phyloP scores from a whole-genome alignment of 1,140 invertebrate species.

The Gyrodactylus bullatarudis region DNA sequence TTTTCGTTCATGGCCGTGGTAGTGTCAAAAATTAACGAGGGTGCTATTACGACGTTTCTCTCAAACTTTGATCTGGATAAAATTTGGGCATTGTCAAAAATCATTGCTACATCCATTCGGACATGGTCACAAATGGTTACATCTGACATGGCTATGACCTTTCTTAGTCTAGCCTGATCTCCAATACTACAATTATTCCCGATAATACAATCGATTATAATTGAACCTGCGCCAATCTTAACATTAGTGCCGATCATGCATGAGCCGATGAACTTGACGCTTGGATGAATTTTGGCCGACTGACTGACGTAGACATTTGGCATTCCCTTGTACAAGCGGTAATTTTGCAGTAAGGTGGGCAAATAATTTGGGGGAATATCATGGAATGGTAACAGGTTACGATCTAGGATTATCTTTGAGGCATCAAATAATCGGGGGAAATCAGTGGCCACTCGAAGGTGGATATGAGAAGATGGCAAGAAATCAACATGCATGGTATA shows the following conservation, averaged over 20 bases:
- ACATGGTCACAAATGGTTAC: neutral
- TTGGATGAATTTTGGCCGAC: neutral
- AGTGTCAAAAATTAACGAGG: neutral
- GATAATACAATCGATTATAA: neutral
- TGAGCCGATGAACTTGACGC: neutral
- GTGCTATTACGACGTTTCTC: neutral
- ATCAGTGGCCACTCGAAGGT: neutral
- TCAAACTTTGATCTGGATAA: neutral
- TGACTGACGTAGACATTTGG: neutral
- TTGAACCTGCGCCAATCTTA: neutral
- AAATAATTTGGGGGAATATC: neutral
- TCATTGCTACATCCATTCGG: neutral
- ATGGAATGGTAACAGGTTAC: neutral
- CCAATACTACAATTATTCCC: neutral
- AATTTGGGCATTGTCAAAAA: neutral
- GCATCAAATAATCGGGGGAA: neutral
- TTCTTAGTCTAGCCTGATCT: neutral
- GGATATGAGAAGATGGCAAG: neutral
- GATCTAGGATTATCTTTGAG: neutral
- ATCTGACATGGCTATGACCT: neutral
- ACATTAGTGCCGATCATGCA: neutral
- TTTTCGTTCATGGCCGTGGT: neutral
- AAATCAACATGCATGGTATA: neutral
- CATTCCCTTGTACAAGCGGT: neutral
- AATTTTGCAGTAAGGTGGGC: too few relatives aligned